Evolutionary conservation across 1,140 invertebrate species (phyloP).

Genomic region (Aleiodes sp.): DNA sequence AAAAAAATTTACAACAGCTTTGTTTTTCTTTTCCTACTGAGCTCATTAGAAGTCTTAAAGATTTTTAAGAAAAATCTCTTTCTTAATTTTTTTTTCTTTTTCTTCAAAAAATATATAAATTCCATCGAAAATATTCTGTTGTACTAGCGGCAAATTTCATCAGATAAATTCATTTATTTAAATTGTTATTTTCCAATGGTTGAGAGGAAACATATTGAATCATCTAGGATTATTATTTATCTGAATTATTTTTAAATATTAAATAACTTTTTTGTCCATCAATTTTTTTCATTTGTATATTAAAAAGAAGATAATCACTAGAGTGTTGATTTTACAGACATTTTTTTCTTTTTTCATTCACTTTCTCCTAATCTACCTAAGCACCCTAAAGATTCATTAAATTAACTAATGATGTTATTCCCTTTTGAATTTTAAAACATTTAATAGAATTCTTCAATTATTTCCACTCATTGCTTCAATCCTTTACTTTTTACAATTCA

Average conservation of each 20-base stretch:
- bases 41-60: too few relatives aligned
- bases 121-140: conserved; percentile 37
- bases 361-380: conserved; percentile 11
- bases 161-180: conserved; percentile 24
- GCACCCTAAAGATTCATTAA: conserved; percentile 11
- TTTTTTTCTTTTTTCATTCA: neutral
- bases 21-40: conserved; percentile 2
- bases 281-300: too few relatives aligned
- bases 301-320: neutral
- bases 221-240: neutral
- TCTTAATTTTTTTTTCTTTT: conserved; percentile 6
- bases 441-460: neutral
- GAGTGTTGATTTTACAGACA: neutral
- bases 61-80: too few relatives aligned
- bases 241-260: neutral
- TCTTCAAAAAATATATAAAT: conserved; percentile 37
- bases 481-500: neutral
- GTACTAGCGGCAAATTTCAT: conserved; percentile 27
- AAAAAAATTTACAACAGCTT: neutral
- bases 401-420: neutral
- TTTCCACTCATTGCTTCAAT: too few relatives aligned
- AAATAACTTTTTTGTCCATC: too few relatives aligned
- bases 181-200: conserved; percentile 10
- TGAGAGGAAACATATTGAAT: neutral
- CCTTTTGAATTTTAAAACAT: neutral